Evolutionary conservation across 2,888 invertebrate genomes (phyloP), one percentile per base, ranked within the genome.

Genomic region (Stegana nigrithorax): DNA sequence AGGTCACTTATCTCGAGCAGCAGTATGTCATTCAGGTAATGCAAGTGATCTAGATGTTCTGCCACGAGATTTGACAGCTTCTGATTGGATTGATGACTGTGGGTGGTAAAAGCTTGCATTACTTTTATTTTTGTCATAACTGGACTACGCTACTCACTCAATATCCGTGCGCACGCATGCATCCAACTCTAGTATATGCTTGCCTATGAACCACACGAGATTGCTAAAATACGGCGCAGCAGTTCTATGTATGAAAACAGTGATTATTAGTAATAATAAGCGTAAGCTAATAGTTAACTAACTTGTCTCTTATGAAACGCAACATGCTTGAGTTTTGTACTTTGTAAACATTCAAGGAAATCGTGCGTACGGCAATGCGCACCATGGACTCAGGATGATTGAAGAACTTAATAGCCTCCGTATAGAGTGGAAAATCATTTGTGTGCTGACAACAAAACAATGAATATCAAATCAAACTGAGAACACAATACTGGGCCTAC

Each of bases 301-400:
- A 89, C 89, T 89, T 92, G 86, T 98, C 96, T 81, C 96, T 88
- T 71, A 98, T 98, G 84, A 98, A 98, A 70, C 93, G 90, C 69
- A 98, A 87, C 98, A 98, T 98, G 65, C 95, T 96, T 50, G 91
- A 91, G 85, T 97, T 97, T 80, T 96, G 94, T 32, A 98, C 97
- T 87, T 90, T 88, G 82, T 97, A 99, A 1, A 99, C 98, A 87
- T 99, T 99, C 44, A 99, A 88, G 1, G 98, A 97, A 67, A 99
- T 90, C 10, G 98, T 99, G 64, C 99, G 89, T 12, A 99, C 99
- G 2, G 99, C 99, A 73, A 99, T 99, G 53, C 99, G 90, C 32
- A 99, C 98, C 99, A 99, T 99, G 36, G 96, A 95, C 87, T 99
- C 99, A 0, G 95, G 92, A 86, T 99, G 98, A 85, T 99, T 98